Base-by-base conservation (phyloP, 1,140 invertebrate genomes). In the Drusus annulatus region DNA sequence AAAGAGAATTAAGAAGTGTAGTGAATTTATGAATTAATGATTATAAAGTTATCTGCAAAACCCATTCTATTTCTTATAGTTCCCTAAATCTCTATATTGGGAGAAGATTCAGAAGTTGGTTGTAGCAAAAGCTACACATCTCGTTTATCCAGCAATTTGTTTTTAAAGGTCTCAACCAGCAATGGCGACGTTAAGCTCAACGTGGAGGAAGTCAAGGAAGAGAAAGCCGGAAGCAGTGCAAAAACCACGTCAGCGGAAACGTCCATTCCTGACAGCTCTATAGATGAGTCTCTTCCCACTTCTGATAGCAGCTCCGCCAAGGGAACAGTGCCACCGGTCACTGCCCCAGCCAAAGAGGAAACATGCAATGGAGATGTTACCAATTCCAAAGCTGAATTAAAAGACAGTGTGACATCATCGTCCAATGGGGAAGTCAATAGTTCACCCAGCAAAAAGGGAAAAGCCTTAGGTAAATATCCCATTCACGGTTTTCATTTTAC, bases 191-290 rank as follows among this genome's bases (percentile, higher is more conserved):
- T 13, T 23, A 36, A 76, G 15, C 19, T 28, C n/a, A 50, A 62
- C 2, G 51, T n/a, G 15, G 74, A 76, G 5, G 65, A 50, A 23
- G 6, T 45, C n/a, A 21, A 54, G 4, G 71, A 16, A 56, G 52
- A 74, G 17, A 54, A 54, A 54, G n/a, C 19, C 15, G 23, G 23
- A 10, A 54, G 21, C 15, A 17, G 10, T 31, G 73, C 60, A 45
- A 31, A 76, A 13, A 60, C n/a, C 5, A 4, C 78, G 84, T 81
- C 87, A 73, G 85, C 84, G 50, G 85, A 54, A 50, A 84, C 85
- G 25, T 84, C 89, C n/a, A 89, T 90, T 84, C 91, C 91, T 4
- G 92, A 93, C 73, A 92, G 91, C 80, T 92, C 92, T 0, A 91
- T 86, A 51, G 91, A 92, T 83, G 87, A 90, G 45, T 88, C 89